Conservation (phyloP, 2,888 invertebrate genomes). For the Megamerina dolium region DNA sequence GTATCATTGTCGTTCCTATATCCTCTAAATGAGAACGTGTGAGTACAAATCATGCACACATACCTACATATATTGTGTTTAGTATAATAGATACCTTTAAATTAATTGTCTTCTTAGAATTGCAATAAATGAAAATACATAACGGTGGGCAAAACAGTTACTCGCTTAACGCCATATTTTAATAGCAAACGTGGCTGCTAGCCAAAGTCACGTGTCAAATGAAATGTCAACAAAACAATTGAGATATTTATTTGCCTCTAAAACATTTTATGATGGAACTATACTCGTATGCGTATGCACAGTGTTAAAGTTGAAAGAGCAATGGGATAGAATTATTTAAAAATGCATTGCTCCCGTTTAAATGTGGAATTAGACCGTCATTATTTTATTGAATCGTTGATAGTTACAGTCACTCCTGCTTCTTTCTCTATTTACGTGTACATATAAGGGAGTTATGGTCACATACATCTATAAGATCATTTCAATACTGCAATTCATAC, state of each 20-base stretch:
- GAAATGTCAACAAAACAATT: slow-evolving; percentile 49
- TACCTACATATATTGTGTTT: no score
- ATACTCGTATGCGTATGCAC: neutral
- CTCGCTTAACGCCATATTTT: slow-evolving; percentile 9
- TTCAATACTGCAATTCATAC: neutral
- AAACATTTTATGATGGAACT: no score
- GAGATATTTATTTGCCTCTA: slow-evolving; percentile 44
- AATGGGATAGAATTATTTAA: neutral
- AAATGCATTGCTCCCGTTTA: slow-evolving; percentile 2
- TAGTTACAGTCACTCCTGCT: no score
- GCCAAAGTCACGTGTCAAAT: slow-evolving; percentile 47
- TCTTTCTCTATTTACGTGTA: no score
- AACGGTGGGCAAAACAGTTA: neutral
- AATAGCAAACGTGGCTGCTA: slow-evolving; percentile 18
- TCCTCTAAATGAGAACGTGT: no score
- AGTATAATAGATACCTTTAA: slow-evolving; percentile 26
- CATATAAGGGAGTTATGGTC: no score
- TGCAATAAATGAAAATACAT: slow-evolving; percentile 17
- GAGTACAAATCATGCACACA: no score
- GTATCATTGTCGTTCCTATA: no score
- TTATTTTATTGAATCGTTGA: no score
- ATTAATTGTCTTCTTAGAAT: slow-evolving; percentile 40
- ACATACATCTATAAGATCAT: no score
- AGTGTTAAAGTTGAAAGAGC: neutral
- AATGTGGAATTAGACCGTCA: no score